Conservation (phyloP, 1,140 invertebrate species). For the Himalopsyche phryganea region DNA sequence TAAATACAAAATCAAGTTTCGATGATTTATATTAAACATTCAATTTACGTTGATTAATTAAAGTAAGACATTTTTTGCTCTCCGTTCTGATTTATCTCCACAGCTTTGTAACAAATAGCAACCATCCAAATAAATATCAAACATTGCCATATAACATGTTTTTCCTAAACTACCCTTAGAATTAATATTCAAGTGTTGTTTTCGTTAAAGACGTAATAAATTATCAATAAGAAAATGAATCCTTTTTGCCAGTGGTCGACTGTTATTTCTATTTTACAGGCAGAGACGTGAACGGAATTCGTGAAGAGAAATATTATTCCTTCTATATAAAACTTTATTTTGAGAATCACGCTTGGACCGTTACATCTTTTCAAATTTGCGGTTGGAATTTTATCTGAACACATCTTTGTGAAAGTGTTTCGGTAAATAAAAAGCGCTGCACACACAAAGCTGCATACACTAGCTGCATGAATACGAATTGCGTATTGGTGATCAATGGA, state of each 20-base stretch:
- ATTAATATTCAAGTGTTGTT: no score
- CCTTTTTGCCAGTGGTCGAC: constrained; percentile 6
- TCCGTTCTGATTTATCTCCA: no score
- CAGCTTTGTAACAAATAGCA: no score
- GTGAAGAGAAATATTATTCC: constrained; percentile 2
- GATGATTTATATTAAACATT: no score
- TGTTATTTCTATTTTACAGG: constrained; percentile 14
- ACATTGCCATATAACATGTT: no score
- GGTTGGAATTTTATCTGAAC: neutral
- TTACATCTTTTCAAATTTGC: constrained; percentile 5
- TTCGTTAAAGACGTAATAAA: no score
- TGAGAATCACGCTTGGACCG: constrained; percentile 14
- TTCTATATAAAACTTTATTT: constrained; percentile 22
- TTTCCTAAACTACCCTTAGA: no score
- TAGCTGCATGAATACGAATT: neutral
- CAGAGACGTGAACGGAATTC: constrained; percentile 19
- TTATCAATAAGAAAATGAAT: constrained; percentile 12
- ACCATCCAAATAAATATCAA: no score
- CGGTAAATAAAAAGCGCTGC: neutral
- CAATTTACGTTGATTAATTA: no score
- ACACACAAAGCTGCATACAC: neutral
- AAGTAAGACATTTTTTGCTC: no score
- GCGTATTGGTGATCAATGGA: neutral
- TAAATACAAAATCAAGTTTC: no score
- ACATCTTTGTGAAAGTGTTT: neutral